These are phyloP conservation scores for Drosophila leonis DNA, from an alignment of 2,888 invertebrate species.

Conservation along the genomic window DNA sequence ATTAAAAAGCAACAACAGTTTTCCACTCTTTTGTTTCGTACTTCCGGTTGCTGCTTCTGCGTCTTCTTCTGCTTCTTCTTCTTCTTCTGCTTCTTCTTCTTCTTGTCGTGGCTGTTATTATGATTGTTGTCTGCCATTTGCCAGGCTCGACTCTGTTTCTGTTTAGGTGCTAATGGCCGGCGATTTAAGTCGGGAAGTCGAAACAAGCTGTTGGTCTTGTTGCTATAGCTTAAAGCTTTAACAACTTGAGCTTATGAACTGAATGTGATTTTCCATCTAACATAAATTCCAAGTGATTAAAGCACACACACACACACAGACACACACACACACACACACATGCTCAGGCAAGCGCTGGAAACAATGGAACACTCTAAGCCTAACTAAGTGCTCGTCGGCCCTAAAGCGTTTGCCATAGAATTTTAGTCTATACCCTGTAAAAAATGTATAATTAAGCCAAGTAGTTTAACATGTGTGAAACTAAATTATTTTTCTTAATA, in stretches of 20 bases:
- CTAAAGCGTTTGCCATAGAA: conserved; percentile 25
- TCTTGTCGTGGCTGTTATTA: conserved; percentile 4
- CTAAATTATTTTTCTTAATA: not conserved
- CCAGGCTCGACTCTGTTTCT: conserved; percentile 15
- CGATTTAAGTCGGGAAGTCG: conserved; percentile 37
- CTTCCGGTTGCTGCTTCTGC: not conserved
- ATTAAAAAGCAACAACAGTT: conserved; percentile 49
- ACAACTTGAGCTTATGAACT: conserved; percentile 15
- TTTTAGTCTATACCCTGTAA: conserved; percentile 39
- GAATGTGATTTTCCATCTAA: conserved; percentile 22
- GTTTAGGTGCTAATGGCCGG: conserved; percentile 48
- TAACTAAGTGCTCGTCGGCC: conserved; percentile 54
- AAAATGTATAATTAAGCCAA: not conserved
- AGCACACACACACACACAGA: conserved; percentile 20
- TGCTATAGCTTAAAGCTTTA: conserved; percentile 20
- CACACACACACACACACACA: conserved; percentile 6
- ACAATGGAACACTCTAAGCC: conserved; percentile 62
- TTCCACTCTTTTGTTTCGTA: conserved; percentile 26
- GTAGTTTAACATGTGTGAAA: no score
- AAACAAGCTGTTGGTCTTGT: conserved; percentile 15
- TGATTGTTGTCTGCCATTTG: conserved; percentile 17
- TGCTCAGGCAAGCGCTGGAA: conserved; percentile 30
- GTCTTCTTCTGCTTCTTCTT: not conserved
- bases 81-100: not conserved
- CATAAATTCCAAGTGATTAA: conserved; percentile 47